Evolutionary conservation across 1,140 invertebrate species (phyloP).

Genomic region (Drosophila micromelanica): DNA sequence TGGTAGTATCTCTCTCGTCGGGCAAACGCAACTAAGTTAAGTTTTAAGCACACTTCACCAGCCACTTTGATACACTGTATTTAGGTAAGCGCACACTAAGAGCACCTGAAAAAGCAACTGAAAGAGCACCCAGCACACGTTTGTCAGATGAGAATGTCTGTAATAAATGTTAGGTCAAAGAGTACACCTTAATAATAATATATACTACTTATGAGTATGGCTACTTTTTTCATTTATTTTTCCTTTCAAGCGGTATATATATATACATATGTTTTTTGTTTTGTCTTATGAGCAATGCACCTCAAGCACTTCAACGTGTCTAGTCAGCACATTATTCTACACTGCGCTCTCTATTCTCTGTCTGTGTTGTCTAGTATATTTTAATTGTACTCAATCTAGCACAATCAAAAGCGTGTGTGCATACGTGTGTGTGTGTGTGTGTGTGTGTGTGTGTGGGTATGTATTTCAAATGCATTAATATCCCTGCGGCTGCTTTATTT

Average conservation of each 20-base stretch:
- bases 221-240: constrained; percentile 1
- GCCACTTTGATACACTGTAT: constrained; percentile 51
- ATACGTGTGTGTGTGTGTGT: constrained; percentile 9
- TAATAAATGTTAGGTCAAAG: constrained; percentile 1
- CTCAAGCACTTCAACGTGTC: constrained; percentile 40
- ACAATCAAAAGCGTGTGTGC: constrained; percentile 34
- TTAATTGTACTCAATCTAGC: constrained; percentile 70
- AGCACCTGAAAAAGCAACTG: constrained; percentile 2
- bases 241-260: constrained; percentile 4
- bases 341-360: constrained; percentile 38
- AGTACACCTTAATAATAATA: background rate
- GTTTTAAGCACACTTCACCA: constrained; percentile 57
- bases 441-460: constrained; percentile 11
- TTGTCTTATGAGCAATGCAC: constrained; percentile 18
- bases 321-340: constrained; percentile 45
- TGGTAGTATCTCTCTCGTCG: constrained; percentile 55
- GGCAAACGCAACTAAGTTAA: constrained; percentile 60
- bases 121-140: constrained; percentile 21
- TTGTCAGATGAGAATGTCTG: constrained; percentile 10
- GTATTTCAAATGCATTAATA: constrained; percentile 39
- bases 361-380: constrained; percentile 49
- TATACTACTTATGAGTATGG: constrained; percentile 7
- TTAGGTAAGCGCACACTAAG: constrained; percentile 23
- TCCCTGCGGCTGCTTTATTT: constrained; percentile 12
- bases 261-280: background rate